Evolutionary conservation across 2,113 vertebrate genomes (phyloP), one percentile per base, ranked within the genome.

Genomic region (Neotoma lepida): DNA sequence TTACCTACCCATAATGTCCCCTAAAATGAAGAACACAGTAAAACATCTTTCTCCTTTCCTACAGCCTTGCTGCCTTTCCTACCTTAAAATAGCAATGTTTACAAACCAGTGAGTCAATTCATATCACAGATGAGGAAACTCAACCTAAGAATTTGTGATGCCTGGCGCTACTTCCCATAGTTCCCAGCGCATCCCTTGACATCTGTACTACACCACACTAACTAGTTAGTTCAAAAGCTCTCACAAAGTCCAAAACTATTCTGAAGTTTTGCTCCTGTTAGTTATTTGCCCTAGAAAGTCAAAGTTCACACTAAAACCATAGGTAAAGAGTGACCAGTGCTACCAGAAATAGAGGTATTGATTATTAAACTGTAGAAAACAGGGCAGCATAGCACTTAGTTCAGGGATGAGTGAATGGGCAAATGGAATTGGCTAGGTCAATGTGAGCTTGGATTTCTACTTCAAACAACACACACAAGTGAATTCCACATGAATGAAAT

Each of bases 361-460:
- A 44, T 91, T 70, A 81, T 68, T 71, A 86, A 91, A 14, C 13
- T 54, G 30, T 3, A 89, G 49, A 81, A 70, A 70, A 80, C 1
- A 49, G 70, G 13, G 49, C 12, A 87, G 61, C 4, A 1, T 91
- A 71, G 15, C 33, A 10, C 6, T 84, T 73, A 78, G 24, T 39
- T 74, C 35, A 74, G 49, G 30, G 54, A 58, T 54, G 84, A 85
- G 46, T 4, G 71, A 56, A 64, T 46, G 33, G 44, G 73, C 35
- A 85, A 44, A 64, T 64, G 9, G 4, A 89, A 9, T 26, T 86
- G 64, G 30, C 41, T 26, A 74, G 22, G 3, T 35, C 44, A 51
- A 63, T 78, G 15, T 89, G 49, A 91, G 81, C 66, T 91, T 89
- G 44, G 15, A 74, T 89, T 90, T 30, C 33, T 89, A 22, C 66